phyloP scores from a whole-genome alignment of 2,888 invertebrate species.

The Patella depressa region DNA sequence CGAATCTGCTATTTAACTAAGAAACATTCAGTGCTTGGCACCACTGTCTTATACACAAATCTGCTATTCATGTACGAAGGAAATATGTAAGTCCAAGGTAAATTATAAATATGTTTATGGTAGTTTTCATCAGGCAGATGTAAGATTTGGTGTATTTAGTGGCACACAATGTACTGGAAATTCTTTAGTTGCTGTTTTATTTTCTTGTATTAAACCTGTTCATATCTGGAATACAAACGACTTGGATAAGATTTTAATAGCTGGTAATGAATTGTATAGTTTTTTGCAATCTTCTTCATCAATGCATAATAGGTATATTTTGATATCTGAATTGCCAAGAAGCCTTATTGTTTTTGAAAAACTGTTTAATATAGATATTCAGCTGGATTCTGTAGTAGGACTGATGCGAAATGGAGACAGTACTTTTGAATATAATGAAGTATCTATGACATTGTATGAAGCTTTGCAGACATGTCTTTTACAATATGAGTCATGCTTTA shows the following conservation, averaged over 20 bases:
- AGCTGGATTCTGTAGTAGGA: background rate
- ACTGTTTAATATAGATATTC: background rate
- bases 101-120: no score
- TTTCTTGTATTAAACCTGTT: background rate
- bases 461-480: background rate
- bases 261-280: background rate
- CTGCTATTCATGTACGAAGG: no score
- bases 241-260: background rate
- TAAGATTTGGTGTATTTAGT: constrained; percentile 1
- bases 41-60: no score
- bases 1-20: no score
- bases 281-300: background rate
- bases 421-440: background rate
- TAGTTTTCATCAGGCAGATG: background rate
- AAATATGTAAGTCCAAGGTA: no score
- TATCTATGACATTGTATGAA: background rate
- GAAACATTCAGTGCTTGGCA: no score
- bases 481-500: constrained; percentile 5
- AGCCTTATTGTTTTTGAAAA: background rate
- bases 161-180: background rate
- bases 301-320: background rate
- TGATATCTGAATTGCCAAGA: background rate
- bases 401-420: no score
- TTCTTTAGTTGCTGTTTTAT: background rate
- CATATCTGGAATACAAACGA: background rate